phyloP scores from a whole-genome alignment of 2,113 vertebrate genomes.

The Telmatochromis brachygnathus region DNA sequence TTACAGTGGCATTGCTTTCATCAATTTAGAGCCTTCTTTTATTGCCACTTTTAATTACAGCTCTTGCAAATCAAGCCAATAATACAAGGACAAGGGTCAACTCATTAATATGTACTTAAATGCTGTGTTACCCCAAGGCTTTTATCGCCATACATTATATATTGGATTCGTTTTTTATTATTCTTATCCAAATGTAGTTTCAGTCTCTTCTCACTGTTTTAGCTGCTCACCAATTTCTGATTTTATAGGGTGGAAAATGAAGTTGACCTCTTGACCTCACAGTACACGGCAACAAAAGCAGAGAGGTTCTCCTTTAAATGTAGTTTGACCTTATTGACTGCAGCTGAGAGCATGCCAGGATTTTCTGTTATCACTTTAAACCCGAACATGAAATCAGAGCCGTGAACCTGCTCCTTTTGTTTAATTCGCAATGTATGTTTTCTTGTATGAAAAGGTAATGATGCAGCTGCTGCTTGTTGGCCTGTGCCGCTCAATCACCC shows the following conservation, averaged over 20 bases:
- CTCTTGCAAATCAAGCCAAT: background rate
- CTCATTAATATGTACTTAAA: background rate
- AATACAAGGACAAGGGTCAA: background rate
- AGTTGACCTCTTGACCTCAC: background rate
- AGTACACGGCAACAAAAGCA: background rate
- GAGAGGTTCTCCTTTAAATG: background rate
- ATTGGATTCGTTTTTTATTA: background rate
- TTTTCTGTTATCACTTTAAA: background rate
- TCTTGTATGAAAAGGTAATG: background rate
- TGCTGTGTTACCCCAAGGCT: background rate
- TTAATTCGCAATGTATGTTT: background rate
- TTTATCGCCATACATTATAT: background rate
- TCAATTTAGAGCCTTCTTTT: background rate
- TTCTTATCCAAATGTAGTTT: background rate
- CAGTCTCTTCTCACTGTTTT: background rate
- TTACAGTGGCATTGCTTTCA: background rate
- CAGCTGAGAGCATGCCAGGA: background rate
- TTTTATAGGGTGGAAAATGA: background rate
- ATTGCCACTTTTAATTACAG: background rate
- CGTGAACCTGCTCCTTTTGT: background rate
- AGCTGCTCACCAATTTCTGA: background rate
- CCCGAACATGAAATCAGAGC: background rate
- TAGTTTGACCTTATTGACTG: background rate
- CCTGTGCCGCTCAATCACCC: background rate
- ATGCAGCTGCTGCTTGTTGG: background rate